These are phyloP conservation scores for Netelia inedita DNA, from an alignment of 2,888 invertebrate species.

Conservation along the genomic window DNA sequence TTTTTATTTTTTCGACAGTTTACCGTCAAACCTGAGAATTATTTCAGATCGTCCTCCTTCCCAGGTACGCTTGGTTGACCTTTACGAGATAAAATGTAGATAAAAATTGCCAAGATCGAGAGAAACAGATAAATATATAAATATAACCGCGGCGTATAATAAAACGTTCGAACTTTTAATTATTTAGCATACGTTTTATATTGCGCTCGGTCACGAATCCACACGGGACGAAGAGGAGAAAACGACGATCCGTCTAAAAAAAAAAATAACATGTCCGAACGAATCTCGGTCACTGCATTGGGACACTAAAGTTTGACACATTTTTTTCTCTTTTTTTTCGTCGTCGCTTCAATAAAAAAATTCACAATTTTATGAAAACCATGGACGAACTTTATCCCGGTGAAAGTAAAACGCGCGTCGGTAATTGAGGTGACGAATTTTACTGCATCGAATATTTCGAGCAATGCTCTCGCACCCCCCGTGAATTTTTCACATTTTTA, in stretches of 20 bases:
- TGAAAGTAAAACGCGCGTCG: slow-evolving; percentile 33
- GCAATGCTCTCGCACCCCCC: not conserved
- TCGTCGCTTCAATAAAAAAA: slow-evolving; percentile 50
- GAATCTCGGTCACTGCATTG: not conserved
- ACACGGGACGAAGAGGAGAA: slow-evolving; percentile 2
- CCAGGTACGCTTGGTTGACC: slow-evolving; percentile 60
- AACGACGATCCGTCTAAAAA: not conserved
- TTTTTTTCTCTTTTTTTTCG: slow-evolving; percentile 20
- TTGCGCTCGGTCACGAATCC: slow-evolving; percentile 29
- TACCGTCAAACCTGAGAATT: not conserved
- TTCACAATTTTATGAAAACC: slow-evolving; percentile 52
- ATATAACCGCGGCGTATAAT: not conserved
- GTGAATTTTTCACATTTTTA: slow-evolving; percentile 9
- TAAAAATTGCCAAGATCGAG: not conserved
- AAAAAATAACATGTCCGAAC: slow-evolving; percentile 9
- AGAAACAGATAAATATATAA: not conserved
- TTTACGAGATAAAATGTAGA: slow-evolving; percentile 63
- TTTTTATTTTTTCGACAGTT: slow-evolving; percentile 5
- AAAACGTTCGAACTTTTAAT: slow-evolving; percentile 41
- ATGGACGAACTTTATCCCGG: slow-evolving; percentile 16
- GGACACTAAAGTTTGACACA: slow-evolving; percentile 4
- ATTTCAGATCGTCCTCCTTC: slow-evolving; percentile 70
- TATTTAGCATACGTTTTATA: slow-evolving; percentile 31
- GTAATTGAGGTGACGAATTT: slow-evolving; percentile 52
- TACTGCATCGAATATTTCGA: slow-evolving; percentile 48